Evolutionary conservation across 2,113 vertebrate species (phyloP).

Genomic region (Jacana jacana): DNA sequence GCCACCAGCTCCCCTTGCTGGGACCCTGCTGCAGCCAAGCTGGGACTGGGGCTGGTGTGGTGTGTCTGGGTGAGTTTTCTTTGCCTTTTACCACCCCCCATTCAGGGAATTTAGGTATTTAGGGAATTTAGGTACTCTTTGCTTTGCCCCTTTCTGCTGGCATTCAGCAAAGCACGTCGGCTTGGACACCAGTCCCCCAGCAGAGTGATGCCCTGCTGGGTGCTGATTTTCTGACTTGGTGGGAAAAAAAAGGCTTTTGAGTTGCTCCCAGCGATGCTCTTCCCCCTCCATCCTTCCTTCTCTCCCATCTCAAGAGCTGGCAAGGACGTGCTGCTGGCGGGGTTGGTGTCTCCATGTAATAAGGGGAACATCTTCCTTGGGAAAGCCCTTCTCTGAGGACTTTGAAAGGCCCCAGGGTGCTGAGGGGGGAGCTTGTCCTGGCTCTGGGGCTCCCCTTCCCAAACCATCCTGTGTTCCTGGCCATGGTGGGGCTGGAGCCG

Average conservation of each 20-base stretch:
- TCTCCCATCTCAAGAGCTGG: neutral
- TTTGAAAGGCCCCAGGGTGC: accelerated
- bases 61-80: neutral
- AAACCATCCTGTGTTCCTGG: neutral
- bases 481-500: neutral
- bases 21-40: neutral
- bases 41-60: neutral
- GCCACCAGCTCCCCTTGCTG: accelerated
- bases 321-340: accelerated
- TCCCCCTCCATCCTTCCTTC: neutral
- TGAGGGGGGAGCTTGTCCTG: accelerated
- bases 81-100: neutral
- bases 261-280: neutral
- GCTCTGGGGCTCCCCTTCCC: neutral
- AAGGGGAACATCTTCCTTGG: neutral
- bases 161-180: accelerated
- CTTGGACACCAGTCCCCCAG: accelerated
- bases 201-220: accelerated
- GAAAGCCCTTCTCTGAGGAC: neutral
- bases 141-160: neutral
- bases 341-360: neutral
- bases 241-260: neutral
- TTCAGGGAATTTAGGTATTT: neutral
- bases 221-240: neutral
- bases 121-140: neutral